Conservation (phyloP, 2,888 invertebrate genomes). For the Pantelozetes paolii region DNA sequence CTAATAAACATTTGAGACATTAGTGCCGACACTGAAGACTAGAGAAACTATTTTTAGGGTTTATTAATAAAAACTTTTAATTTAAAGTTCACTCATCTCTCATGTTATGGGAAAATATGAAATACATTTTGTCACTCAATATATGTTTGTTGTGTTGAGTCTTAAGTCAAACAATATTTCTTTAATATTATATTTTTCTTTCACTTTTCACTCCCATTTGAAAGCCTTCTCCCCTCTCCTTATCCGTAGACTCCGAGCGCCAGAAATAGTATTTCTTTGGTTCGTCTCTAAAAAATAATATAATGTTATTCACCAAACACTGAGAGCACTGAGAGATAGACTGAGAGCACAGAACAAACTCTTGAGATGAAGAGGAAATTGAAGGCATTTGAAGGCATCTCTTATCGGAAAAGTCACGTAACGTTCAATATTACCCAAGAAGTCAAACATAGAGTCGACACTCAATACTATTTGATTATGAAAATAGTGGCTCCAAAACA, state of each 20-base stretch:
- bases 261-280: background rate
- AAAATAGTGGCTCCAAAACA: background rate
- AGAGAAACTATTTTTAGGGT: no score
- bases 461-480: background rate
- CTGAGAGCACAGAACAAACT: conserved; percentile 2
- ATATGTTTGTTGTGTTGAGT: background rate
- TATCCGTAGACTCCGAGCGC: background rate
- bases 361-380: background rate
- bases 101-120: background rate
- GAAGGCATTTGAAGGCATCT: conserved; percentile 22
- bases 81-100: background rate
- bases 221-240: background rate
- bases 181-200: background rate
- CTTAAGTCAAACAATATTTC: background rate
- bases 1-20: background rate
- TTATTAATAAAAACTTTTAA: no score
- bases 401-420: conserved; percentile 27
- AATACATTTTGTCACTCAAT: background rate
- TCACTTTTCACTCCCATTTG: background rate
- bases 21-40: no score
- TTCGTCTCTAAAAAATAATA: background rate
- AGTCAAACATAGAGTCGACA: background rate
- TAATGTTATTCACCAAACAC: conserved; percentile 6
- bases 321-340: background rate
- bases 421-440: background rate